Percentiles rank a stretch among this genome's conserved stretches.
Conservation (phyloP, 2,797 vertebrate species). For the Loriculus beryllinus region DNA sequence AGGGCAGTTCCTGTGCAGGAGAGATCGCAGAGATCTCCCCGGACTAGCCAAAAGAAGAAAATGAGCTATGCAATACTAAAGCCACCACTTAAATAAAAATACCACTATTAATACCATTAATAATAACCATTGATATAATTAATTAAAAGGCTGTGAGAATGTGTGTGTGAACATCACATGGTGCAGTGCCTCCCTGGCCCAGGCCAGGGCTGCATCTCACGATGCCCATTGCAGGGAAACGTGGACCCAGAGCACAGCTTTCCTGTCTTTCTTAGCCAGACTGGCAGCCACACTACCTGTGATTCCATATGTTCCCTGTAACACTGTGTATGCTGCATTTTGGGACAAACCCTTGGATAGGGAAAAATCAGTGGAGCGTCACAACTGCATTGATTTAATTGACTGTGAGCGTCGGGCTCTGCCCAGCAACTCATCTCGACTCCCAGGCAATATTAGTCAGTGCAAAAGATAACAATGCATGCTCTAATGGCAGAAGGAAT, state of each 20-base stretch:
- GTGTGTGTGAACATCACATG: neutral
- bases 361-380: neutral
- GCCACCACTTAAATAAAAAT: neutral
- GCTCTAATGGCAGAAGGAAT: neutral
- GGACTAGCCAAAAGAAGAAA: neutral
- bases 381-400: neutral
- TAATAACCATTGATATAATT: neutral
- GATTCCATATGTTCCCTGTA: neutral
- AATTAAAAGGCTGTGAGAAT: neutral
- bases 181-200: neutral
- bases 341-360: neutral
- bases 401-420: neutral
- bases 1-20: neutral
- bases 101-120: neutral
- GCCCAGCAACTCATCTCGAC: neutral
- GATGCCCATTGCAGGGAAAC: accelerated
- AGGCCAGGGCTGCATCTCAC: neutral
- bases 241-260: neutral
- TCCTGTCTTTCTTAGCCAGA: neutral
- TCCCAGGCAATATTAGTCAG: neutral
- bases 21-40: neutral
- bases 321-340: neutral
- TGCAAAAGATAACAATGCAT: neutral
- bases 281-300: neutral
- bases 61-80: neutral